phyloP scores from a whole-genome alignment of 2,797 vertebrate species.

The Sternarchorhynchus goeldii region DNA sequence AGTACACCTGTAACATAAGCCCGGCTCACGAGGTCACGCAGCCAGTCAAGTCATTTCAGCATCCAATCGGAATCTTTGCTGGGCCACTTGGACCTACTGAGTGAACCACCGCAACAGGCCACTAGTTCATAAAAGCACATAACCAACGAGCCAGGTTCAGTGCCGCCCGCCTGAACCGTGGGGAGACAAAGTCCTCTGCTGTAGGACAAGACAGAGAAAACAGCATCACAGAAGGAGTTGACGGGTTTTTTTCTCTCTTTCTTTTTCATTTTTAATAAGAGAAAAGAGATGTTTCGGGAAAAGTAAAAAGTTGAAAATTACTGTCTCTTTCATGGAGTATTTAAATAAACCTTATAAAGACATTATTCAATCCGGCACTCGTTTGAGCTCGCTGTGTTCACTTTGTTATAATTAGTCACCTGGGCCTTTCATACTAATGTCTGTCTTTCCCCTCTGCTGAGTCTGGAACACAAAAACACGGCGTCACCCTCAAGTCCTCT shows the following conservation, averaged over 20 bases:
- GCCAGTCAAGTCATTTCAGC: slow-evolving; percentile 45
- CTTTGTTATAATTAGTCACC: slow-evolving; percentile 64
- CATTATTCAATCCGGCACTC: slow-evolving; percentile 70
- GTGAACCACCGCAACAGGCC: slow-evolving; percentile 10
- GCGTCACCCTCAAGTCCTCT: slow-evolving; percentile 41
- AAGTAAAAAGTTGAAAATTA: slow-evolving; percentile 65
- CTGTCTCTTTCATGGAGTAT: slow-evolving; percentile 71
- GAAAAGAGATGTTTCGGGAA: not conserved
- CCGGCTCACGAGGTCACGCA: slow-evolving; percentile 52
- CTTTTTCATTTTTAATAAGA: not conserved
- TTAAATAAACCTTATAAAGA: slow-evolving; percentile 75
- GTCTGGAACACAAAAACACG: slow-evolving; percentile 44
- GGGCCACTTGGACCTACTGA: not conserved
- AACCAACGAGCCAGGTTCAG: not conserved
- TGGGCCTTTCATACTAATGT: slow-evolving; percentile 38
- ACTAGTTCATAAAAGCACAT: not conserved
- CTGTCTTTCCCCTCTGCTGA: slow-evolving; percentile 40
- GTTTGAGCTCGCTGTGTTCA: slow-evolving; percentile 64
- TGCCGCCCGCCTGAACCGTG: not conserved
- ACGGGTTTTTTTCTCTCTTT: slow-evolving; percentile 2
- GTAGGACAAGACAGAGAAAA: slow-evolving; percentile 12
- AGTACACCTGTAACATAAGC: slow-evolving; percentile 60
- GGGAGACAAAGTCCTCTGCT: not conserved
- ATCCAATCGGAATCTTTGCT: slow-evolving; percentile 19
- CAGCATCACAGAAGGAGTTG: not conserved